Evolutionary conservation across 1,140 invertebrate species (phyloP), one percentile per base, ranked within the genome.

Genomic region (Grapholita molesta): DNA sequence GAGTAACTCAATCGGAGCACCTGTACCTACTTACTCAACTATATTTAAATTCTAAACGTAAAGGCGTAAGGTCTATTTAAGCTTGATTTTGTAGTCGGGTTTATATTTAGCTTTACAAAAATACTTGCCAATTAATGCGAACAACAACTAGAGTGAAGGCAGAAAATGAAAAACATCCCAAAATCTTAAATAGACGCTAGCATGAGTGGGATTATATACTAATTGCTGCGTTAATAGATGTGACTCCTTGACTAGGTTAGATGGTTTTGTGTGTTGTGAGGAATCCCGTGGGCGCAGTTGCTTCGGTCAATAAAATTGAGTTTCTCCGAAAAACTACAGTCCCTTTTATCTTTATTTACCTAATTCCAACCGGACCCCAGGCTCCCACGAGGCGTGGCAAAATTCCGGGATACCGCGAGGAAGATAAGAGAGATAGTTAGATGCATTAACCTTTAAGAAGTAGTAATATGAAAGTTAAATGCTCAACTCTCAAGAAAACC

Each of bases 41-140:
- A n/a, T 4, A 4, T 21, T 48, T 48, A 18, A 21, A 48, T 48
- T 48, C 42, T 0, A 48, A 48, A 1, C 2, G 21, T 5, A 9
- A n/a, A n/a, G 6, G 21, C 42, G n/a, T 48, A 48, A 21, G 3
- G 15, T 48, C 8, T 21, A 21, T 18, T 48, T 48, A 21, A 6
- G 18, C 42, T 48, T 48, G 42, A 21, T 21, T 18, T 6, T 48
- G n/a, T 48, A 2, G 5, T 48, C 0, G 42, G 68, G 32, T 30
- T 23, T 80, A 85, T 79, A 85, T 80, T 77, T 82, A 78, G 71
- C 71, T 38, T 15, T 35, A 73, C 75, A 25, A 67, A 78, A 79
- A 78, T 79, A 81, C 65, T 18, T 38, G 70, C 75, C 74, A 80
- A 80, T 80, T 82, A 82, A 82, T 83, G 72, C 48, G n/a, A 61